Evolutionary conservation across 2,113 vertebrate genomes (phyloP).

Genomic region (Barbus barbus): DNA sequence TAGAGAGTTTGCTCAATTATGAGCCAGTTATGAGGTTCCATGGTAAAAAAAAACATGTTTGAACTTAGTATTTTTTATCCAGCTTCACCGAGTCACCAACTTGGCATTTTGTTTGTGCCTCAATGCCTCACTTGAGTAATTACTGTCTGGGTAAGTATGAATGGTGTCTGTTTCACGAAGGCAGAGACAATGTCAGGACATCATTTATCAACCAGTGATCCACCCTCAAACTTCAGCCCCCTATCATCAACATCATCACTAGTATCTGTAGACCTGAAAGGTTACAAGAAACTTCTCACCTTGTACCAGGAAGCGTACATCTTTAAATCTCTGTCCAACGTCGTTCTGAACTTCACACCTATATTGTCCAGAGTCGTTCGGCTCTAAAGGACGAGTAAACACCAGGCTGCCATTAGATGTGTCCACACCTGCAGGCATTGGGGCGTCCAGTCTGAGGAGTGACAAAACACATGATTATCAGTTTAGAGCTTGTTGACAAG

Average conservation of each 20-base stretch:
- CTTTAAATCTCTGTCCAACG: conserved; percentile 83
- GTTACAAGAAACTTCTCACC: conserved; percentile 73
- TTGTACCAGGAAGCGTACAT: conserved; percentile 86
- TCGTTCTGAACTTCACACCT: conserved; percentile 89
- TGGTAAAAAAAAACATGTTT: background rate
- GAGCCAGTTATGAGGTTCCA: too few species aligned
- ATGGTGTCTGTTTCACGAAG: background rate
- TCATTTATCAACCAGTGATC: conserved; percentile 7
- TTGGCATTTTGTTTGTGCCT: background rate
- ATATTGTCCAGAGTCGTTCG: conserved; percentile 90
- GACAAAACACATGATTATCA: conserved; percentile 11
- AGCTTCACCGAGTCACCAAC: background rate
- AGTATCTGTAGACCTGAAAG: background rate
- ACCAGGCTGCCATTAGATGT: conserved; percentile 84
- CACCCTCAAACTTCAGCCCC: background rate
- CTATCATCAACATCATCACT: conserved; percentile 4
- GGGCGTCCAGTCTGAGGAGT: conserved; percentile 81
- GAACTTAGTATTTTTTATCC: background rate
- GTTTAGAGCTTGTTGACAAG: background rate
- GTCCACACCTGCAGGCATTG: conserved; percentile 85
- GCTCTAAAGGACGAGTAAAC: conserved; percentile 85
- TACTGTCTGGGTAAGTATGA: background rate
- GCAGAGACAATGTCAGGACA: background rate
- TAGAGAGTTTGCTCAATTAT: too few species aligned
- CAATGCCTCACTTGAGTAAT: background rate